These are phyloP conservation scores for Lycocerus yunnanus DNA, from an alignment of 2,888 invertebrate species.

Conservation along the genomic window DNA sequence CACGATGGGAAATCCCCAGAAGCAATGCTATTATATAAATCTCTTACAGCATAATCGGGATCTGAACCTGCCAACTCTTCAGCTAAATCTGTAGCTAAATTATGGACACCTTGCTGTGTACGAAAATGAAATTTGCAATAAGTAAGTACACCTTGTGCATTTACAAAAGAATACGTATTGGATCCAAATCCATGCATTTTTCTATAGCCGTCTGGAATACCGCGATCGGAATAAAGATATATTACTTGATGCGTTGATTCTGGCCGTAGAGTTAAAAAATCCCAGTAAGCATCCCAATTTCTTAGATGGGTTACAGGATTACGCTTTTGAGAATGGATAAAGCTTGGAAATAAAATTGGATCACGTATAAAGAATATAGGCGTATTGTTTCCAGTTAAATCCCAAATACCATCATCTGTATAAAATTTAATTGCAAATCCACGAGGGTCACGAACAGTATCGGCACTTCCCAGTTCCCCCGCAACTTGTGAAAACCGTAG, in stretches of 20 bases:
- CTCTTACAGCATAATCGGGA: slow-evolving; percentile 87
- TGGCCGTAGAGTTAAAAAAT: slow-evolving; percentile 85
- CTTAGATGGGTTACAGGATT: slow-evolving; percentile 91
- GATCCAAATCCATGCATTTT: slow-evolving; percentile 85
- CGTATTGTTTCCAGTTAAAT: slow-evolving; percentile 90
- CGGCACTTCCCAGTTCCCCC: slow-evolving; percentile 89
- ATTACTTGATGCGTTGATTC: slow-evolving; percentile 84
- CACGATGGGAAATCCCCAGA: slow-evolving; percentile 75
- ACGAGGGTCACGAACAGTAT: slow-evolving; percentile 87
- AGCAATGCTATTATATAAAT: slow-evolving; percentile 88
- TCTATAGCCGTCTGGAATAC: slow-evolving; percentile 86
- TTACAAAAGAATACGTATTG: slow-evolving; percentile 90
- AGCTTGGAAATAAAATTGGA: slow-evolving; percentile 87
- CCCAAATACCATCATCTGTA: slow-evolving; percentile 92
- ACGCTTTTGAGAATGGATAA: slow-evolving; percentile 95
- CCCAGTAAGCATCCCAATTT: slow-evolving; percentile 96
- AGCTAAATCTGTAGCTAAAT: slow-evolving; percentile 71
- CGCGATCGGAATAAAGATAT: slow-evolving; percentile 89
- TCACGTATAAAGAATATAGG: slow-evolving; percentile 93
- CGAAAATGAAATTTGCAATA: slow-evolving; percentile 94
- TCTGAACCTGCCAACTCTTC: slow-evolving; percentile 72
- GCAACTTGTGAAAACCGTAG: slow-evolving; percentile 85
- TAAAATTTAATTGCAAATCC: slow-evolving; percentile 95
- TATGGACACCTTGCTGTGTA: slow-evolving; percentile 88
- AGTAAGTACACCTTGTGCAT: slow-evolving; percentile 67